Conservation (phyloP, 1,140 invertebrate species). For the Drosophila azteca region DNA sequence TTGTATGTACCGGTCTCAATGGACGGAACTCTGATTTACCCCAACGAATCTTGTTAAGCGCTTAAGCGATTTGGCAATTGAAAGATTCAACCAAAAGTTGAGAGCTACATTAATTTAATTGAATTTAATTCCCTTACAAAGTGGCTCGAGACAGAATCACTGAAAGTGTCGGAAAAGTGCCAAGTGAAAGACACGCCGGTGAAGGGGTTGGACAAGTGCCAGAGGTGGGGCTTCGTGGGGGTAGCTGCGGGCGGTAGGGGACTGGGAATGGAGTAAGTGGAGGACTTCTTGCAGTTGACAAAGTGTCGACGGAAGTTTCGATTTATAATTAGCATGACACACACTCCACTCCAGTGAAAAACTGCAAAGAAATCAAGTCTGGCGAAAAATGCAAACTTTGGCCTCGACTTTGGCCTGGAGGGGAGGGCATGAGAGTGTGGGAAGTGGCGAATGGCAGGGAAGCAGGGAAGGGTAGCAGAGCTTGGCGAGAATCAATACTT, state of each 20-base stretch:
- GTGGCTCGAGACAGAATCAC: conserved; percentile 40
- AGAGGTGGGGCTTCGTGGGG: too few species aligned
- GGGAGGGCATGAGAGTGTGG: neutral
- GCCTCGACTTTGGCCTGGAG: conserved; percentile 13
- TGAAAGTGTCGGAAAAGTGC: conserved; percentile 68
- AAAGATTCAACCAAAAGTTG: conserved; percentile 37
- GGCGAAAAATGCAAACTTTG: conserved; percentile 74
- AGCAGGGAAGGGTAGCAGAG: neutral
- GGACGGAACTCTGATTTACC: neutral
- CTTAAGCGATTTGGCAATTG: conserved; percentile 29
- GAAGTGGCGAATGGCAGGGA: neutral
- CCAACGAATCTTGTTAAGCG: neutral
- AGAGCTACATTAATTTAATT: conserved; percentile 47
- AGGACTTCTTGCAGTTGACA: conserved; percentile 68
- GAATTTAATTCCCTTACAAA: conserved; percentile 71
- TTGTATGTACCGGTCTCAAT: too few species aligned
- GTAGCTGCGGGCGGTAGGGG: neutral
- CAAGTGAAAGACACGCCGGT: conserved; percentile 26
- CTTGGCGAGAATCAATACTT: conserved; percentile 76
- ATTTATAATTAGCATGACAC: conserved; percentile 83
- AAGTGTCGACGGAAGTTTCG: conserved; percentile 79
- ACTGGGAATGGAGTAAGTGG: too few species aligned
- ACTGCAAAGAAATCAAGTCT: conserved; percentile 67
- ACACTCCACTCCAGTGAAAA: conserved; percentile 74
- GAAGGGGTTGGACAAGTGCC: neutral